Evolutionary conservation across 2,113 vertebrate species (phyloP).

Genomic region (Dascyllus trimaculatus): DNA sequence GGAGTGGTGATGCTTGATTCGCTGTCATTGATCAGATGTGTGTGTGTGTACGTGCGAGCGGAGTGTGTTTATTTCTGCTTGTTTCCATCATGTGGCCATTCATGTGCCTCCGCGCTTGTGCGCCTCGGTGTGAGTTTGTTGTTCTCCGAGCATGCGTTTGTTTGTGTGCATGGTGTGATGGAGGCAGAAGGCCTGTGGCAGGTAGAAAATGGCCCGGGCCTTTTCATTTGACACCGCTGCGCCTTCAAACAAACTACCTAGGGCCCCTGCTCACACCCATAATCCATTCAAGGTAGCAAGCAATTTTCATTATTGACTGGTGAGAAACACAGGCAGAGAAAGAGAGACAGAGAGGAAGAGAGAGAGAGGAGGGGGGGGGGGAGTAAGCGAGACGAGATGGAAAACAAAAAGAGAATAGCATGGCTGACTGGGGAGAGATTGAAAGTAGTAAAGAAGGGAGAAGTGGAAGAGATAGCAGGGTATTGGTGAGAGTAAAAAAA

Average conservation of each 20-base stretch:
- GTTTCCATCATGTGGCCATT: constrained; percentile 47
- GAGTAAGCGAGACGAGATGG: constrained; percentile 49
- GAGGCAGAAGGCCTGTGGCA: constrained; percentile 75
- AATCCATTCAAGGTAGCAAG: constrained; percentile 87
- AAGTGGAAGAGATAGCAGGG: constrained; percentile 63
- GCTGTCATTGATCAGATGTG: constrained; percentile 64
- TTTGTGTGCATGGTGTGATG: constrained; percentile 47
- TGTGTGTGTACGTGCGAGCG: constrained; percentile 20
- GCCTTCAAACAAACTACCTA: constrained; percentile 85
- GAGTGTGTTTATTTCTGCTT: constrained; percentile 42
- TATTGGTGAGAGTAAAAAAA: constrained; percentile 6
- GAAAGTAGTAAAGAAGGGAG: constrained; percentile 63
- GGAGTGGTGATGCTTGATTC: constrained; percentile 52
- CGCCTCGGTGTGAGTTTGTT: not conserved
- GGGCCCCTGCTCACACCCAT: constrained; percentile 77
- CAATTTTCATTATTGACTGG: constrained; percentile 88
- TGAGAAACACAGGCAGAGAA: constrained; percentile 70
- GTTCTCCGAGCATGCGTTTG: not conserved
- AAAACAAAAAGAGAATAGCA: constrained; percentile 69
- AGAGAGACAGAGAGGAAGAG: constrained; percentile 30
- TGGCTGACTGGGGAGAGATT: constrained; percentile 63
- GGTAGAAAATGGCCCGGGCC: constrained; percentile 81
- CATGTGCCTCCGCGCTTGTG: constrained; percentile 21
- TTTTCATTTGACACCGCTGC: constrained; percentile 83
- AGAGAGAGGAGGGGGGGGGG: not conserved